Evolutionary conservation across 1,140 invertebrate species (phyloP), one percentile per base, ranked within the genome.

Genomic region (Leptinotarsa defecta): DNA sequence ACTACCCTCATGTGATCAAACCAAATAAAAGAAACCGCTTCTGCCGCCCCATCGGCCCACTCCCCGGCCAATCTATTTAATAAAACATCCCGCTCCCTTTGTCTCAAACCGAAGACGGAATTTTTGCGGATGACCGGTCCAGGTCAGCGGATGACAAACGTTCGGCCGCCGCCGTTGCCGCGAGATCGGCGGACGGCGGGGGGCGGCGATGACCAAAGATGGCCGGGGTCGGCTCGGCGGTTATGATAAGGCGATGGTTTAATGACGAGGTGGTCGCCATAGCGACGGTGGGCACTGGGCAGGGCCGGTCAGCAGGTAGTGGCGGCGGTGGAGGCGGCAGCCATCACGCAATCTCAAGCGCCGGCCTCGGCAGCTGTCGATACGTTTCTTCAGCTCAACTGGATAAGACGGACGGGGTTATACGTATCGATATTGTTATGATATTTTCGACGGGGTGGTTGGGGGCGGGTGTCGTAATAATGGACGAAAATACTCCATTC

Each of bases 241-340:
- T 87, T 87, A 87, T 87, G 86, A 87, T 87, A 87, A 87, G 86
- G 85, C 85, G 85, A 86, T 86, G 85, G 82, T 85, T 86, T 87
- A 87, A 87, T 87, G 86, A 87, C 86, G 85, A 83, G 83, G 86
- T 86, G 85, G 84, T 85, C 79, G 81, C 80, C 81, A 85, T 85
- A 81, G 81, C 75, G 79, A 85, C 84, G 84, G 84, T 84, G 86
- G 85, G 80, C 81, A 85, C 83, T 84, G 83, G 82, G 83, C 83
- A 83, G 82, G 83, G 84, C 84, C 84, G 83, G 85, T 83, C 83
- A 82, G 83, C 82, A 83, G 83, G 82, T 81, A 82, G 82, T 80
- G 75, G 79, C 76, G 79, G 74, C 80, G 81, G 83, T 76, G 78
- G 80, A 77, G 80, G 76, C 76, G 77, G 77, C 83, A 79, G 84